These are phyloP conservation scores for Nemopilema nomurai DNA, from an alignment of 30 jellyfish, hydroid and myxozoan genomes.

Conservation along the genomic window DNA sequence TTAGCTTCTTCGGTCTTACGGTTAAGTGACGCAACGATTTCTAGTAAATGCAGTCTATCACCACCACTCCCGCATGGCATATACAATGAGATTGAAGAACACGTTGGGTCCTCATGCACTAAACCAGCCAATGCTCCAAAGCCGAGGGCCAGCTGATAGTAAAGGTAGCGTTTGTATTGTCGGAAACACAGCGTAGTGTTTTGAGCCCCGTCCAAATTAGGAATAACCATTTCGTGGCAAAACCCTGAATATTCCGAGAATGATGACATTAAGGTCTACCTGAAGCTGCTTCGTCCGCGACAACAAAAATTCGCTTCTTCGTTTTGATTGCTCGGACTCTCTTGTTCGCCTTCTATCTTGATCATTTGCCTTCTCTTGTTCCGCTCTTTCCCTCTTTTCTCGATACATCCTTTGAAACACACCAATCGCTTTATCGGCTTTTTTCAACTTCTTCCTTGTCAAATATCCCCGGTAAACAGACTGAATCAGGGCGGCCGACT, in stretches of 20 bases:
- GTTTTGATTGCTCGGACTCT: slow-evolving; percentile 33
- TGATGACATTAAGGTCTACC: slow-evolving; percentile 16
- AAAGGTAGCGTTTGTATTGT: too few species aligned
- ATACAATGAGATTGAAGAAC: too few species aligned
- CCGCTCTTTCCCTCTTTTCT: slow-evolving; percentile 7
- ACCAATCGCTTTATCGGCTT: slow-evolving; percentile 60
- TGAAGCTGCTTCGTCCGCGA: slow-evolving; percentile 68
- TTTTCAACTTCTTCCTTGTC: slow-evolving; percentile 44
- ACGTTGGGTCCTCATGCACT: too few species aligned
- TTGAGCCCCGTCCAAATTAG: too few species aligned
- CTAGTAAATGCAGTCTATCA: too few species aligned
- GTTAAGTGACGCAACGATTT: too few species aligned
- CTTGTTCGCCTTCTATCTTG: slow-evolving; percentile 8
- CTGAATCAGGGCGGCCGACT: slow-evolving; percentile 72
- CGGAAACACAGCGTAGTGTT: too few species aligned
- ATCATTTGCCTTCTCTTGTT: slow-evolving; percentile 15
- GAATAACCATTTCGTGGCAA: too few species aligned
- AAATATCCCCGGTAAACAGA: slow-evolving; percentile 72
- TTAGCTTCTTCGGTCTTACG: too few species aligned
- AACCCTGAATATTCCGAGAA: slow-evolving; percentile 61
- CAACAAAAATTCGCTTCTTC: slow-evolving; percentile 65
- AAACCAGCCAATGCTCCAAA: too few species aligned
- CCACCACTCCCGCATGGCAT: too few species aligned
- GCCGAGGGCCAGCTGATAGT: too few species aligned
- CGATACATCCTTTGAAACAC: slow-evolving; percentile 71